phyloP scores from a whole-genome alignment of 2,888 invertebrate genomes.

The Oegoconia quadripuncta region DNA sequence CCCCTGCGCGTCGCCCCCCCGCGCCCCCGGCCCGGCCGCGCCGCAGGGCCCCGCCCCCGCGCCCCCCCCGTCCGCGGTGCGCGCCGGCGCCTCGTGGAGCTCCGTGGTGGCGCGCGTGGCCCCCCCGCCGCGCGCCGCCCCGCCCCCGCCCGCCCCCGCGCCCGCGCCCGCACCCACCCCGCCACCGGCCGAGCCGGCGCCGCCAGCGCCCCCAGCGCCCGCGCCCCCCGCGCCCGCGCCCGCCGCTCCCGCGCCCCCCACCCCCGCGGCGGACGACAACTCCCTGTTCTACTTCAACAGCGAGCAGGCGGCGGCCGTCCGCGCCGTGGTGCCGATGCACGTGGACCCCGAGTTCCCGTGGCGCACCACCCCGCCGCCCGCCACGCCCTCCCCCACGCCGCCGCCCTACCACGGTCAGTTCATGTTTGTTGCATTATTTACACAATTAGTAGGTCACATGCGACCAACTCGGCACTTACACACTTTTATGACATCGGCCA shows the following conservation, averaged over 20 bases:
- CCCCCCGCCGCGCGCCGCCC: constrained; percentile 10
- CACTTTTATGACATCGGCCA: too few relatives aligned
- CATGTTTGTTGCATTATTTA: too few relatives aligned
- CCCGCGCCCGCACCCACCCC: constrained; percentile 53
- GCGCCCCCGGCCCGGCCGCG: constrained; percentile 12
- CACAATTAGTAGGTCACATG: too few relatives aligned
- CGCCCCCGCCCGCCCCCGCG: constrained; percentile 38
- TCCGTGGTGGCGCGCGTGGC: constrained; percentile 47
- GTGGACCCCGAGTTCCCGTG: constrained; percentile 25
- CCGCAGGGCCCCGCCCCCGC: constrained; percentile 1
- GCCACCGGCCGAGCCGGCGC: constrained; percentile 31
- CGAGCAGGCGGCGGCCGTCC: constrained; percentile 17
- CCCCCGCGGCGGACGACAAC: too few relatives aligned
- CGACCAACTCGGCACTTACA: too few relatives aligned
- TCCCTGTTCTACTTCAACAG: constrained; percentile 65
- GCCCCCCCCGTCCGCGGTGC: constrained; percentile 32
- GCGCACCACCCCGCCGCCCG: constrained; percentile 22
- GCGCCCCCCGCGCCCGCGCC: constrained; percentile 56
- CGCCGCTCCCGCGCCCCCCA: constrained; percentile 74
- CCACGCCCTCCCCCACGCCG: constrained; percentile 23
- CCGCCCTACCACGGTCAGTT: constrained; percentile 37
- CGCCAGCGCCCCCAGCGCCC: constrained; percentile 14
- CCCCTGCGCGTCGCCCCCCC: constrained; percentile 9
- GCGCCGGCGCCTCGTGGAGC: constrained; percentile 59
- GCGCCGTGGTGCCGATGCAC: constrained; percentile 18